These are phyloP conservation scores for Mirza zaza DNA, from an alignment of 2,113 vertebrate genomes.

Conservation along the genomic window DNA sequence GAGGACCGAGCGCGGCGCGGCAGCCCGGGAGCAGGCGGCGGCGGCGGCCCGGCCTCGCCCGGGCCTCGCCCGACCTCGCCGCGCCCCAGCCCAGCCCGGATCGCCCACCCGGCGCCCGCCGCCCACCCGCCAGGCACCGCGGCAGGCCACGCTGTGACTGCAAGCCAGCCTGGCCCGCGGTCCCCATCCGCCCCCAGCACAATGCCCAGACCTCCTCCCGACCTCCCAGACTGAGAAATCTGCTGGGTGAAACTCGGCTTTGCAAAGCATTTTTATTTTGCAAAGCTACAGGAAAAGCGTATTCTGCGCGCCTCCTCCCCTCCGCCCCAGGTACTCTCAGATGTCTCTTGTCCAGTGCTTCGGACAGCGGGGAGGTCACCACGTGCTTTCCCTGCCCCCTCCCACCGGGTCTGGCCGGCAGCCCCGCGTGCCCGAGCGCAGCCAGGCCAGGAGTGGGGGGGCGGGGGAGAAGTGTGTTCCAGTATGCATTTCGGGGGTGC, in stretches of 20 bases:
- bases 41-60: conserved; percentile 61
- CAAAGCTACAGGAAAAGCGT: conserved; percentile 18
- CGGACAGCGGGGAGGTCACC: conserved; percentile 25
- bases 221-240: conserved; percentile 30
- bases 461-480: neutral
- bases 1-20: conserved; percentile 82
- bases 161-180: neutral
- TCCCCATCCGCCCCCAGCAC: neutral
- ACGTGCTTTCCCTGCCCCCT: conserved; percentile 59
- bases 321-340: neutral
- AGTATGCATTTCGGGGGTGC: neutral
- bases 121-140: conserved; percentile 68
- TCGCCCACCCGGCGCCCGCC: conserved; percentile 53
- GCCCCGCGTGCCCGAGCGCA: neutral
- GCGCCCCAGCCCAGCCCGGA: conserved; percentile 46
- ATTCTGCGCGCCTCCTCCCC: neutral
- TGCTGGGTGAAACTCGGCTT: conserved; percentile 49
- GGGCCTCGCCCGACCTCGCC: conserved; percentile 65
- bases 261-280: conserved; percentile 61
- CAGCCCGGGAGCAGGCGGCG: conserved; percentile 67
- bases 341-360: neutral
- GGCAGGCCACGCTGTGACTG: conserved; percentile 57
- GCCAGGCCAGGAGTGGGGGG: conserved; percentile 68
- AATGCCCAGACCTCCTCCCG: conserved; percentile 1
- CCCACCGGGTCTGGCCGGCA: neutral